phyloP scores from a whole-genome alignment of 2,888 invertebrate species.

The Branchellion lobata region DNA sequence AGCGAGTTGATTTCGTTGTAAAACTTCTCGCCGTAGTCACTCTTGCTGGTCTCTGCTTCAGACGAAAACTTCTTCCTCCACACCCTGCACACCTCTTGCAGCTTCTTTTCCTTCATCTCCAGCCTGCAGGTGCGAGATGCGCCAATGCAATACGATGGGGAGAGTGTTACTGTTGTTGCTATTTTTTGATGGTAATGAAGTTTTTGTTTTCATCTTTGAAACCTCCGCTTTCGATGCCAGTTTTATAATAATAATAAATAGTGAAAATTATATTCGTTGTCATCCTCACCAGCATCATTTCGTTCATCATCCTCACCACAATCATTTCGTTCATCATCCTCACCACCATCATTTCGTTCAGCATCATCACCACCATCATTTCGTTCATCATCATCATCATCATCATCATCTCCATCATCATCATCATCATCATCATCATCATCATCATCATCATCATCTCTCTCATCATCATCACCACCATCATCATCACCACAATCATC shows the following conservation, averaged over 20 bases:
- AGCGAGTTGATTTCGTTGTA: slow-evolving; percentile 58
- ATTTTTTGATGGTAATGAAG: neutral
- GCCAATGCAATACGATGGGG: neutral
- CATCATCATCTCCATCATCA: too few relatives aligned
- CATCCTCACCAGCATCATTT: too few relatives aligned
- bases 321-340: too few relatives aligned
- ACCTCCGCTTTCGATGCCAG: neutral
- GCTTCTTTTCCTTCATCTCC: slow-evolving; percentile 59
- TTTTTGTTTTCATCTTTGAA: neutral
- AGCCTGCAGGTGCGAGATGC: slow-evolving; percentile 52
- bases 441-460: neutral
- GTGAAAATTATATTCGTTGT: too few relatives aligned
- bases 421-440: too few relatives aligned
- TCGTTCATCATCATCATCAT: too few relatives aligned
- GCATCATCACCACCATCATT: too few relatives aligned
- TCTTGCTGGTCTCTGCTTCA: slow-evolving; percentile 53
- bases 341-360: too few relatives aligned
- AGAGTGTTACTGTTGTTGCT: neutral
- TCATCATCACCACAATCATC: too few relatives aligned
- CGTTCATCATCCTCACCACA: too few relatives aligned
- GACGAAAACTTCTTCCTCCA: slow-evolving; percentile 58
- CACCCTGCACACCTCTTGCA: slow-evolving; percentile 59
- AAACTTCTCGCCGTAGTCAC: slow-evolving; percentile 54
- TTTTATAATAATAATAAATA: too few relatives aligned
- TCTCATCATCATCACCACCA: neutral